A percentile compares a stretch with the other conserved stretches of the same genome.
Evolutionary conservation across 2,888 invertebrate species (phyloP).

Genomic region (Euclidia mi): DNA sequence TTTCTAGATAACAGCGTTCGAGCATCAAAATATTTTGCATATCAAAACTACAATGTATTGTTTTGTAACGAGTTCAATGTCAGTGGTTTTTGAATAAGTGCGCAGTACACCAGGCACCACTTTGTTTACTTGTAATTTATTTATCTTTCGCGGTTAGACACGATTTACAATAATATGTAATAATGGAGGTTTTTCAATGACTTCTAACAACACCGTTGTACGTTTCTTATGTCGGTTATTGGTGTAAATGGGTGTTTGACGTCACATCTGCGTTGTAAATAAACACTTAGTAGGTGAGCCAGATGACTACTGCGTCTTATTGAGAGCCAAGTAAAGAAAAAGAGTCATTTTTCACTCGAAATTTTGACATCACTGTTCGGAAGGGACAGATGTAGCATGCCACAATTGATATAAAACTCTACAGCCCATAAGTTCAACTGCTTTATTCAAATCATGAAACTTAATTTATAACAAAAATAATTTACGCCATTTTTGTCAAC

Average conservation of each 20-base stretch:
- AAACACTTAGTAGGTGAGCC: no score
- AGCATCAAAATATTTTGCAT: constrained; percentile 6
- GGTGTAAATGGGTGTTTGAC: neutral
- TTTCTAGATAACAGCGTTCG: constrained; percentile 3
- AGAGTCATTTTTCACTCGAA: no score
- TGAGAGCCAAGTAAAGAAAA: no score
- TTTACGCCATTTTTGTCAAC: no score
- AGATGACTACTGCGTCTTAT: no score
- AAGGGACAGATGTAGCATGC: no score
- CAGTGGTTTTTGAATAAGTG: constrained; percentile 22
- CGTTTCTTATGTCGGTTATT: neutral
- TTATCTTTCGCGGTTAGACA: constrained; percentile 21
- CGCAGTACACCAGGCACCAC: constrained; percentile 33
- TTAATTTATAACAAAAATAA: no score
- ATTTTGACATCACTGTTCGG: no score
- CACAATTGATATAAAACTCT: no score
- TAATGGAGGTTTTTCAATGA: constrained; percentile 1
- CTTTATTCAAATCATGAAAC: no score
- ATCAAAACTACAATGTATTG: constrained; percentile 19
- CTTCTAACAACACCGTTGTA: neutral
- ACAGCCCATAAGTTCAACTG: no score
- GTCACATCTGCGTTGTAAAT: no score
- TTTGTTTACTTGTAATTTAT: constrained; percentile 40
- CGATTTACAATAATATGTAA: constrained; percentile 11
- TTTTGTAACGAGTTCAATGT: constrained; percentile 23